phyloP scores from a whole-genome alignment of 2,113 vertebrate species.

The Brachypodius melanocephalos region DNA sequence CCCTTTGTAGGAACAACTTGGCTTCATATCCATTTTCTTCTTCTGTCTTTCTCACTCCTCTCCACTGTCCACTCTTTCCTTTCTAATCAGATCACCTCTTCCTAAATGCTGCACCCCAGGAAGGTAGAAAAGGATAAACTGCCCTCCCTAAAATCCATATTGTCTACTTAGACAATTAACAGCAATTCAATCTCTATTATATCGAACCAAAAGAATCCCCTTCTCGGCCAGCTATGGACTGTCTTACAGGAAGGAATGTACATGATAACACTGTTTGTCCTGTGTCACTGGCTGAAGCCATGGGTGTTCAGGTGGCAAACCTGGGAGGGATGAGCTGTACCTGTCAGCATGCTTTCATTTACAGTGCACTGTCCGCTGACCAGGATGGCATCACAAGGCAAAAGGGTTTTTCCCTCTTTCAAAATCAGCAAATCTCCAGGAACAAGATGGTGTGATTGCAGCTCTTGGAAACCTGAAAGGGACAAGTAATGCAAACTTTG shows the following conservation, averaged over 20 bases:
- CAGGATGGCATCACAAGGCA: constrained; percentile 79
- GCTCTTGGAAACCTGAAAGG: constrained; percentile 63
- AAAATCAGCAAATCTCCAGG: constrained; percentile 77
- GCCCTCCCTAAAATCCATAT: not conserved
- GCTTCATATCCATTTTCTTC: not conserved
- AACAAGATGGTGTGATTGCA: constrained; percentile 74
- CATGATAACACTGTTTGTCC: not conserved
- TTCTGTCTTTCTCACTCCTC: not conserved
- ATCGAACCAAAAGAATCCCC: not conserved
- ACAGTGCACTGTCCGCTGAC: constrained; percentile 73
- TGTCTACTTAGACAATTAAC: not conserved
- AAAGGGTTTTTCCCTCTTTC: constrained; percentile 59
- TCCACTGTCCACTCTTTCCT: not conserved
- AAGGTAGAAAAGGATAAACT: not conserved
- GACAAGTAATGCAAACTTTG: not conserved
- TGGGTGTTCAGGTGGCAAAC: not conserved
- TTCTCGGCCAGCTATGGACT: not conserved
- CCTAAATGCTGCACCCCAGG: not conserved
- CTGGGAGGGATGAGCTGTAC: constrained; percentile 34
- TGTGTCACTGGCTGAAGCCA: not conserved
- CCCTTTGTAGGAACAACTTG: not conserved
- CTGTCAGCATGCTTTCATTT: constrained; percentile 82
- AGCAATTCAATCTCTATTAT: not conserved
- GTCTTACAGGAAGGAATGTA: not conserved
- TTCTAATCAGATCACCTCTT: not conserved